Base-by-base conservation (phyloP, 2,888 invertebrate genomes). In the Zele albiditarsus region DNA sequence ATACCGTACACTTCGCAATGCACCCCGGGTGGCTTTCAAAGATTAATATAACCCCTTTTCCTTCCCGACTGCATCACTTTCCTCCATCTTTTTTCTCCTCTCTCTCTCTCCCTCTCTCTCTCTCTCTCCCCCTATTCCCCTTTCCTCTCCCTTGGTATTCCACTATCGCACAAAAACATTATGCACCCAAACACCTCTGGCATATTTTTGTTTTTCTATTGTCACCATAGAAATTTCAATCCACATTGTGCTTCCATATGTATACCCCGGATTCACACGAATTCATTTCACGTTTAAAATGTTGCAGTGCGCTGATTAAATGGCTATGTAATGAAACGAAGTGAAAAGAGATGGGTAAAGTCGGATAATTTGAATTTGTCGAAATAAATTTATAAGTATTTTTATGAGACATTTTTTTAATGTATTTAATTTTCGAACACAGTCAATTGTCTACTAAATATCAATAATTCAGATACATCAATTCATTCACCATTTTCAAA, bases 1-100 rank as follows among this genome's bases (percentile, higher is more conserved):
- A 38, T 38, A 38, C 38, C 38, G 27, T 14, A 70, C 14, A 33
- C 70, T 70, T 58, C 27, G 58, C 38, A 60, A 38, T 70, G 57
- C 33, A 38, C 57, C 57, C 33, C 20, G 25, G 25, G 58, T 60
- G 23, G 57, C 58, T 60, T 71, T 71, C 27, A 49, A 27, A 46
- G 60, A 62, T 42, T 60, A 49, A 62, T 60, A 38, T 33, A 38
- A 33, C 31, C 38, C 63, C 20, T 31, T 53, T 53, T 53, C 53
- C 53, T 53, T 20, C 20, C 53, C 3, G 20, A 8, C 23, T 20
- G 20, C 8, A 8, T 2, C 23, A 23, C 20, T 20, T 53, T 20
- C 3, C 53, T 53, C n/a, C 20, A 8, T 53, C n/a, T 2, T 3
- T 53, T 14, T 2, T 3, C n/a, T 5, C 20, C 20, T 23, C 53